Evolutionary conservation across 2,888 invertebrate species (phyloP).

Genomic region (Noctua janthina): DNA sequence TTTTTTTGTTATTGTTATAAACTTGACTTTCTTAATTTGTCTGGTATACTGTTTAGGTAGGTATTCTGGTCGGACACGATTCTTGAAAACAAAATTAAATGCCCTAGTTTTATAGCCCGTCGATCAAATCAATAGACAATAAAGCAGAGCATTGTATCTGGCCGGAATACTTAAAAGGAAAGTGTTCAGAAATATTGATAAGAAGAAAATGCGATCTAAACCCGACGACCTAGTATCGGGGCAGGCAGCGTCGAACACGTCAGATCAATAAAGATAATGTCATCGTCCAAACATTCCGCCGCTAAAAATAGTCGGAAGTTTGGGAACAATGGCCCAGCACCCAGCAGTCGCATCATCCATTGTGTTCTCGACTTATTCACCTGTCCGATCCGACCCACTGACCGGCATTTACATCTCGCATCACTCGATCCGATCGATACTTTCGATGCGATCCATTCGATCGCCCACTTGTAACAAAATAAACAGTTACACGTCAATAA

Average conservation of each 20-base stretch:
- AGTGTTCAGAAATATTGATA: slow-evolving; percentile 59
- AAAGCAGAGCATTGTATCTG: slow-evolving; percentile 16
- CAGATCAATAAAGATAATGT: slow-evolving; percentile 78
- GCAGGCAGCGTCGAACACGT: slow-evolving; percentile 74
- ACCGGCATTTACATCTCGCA: slow-evolving; percentile 76
- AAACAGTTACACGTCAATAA: slow-evolving; percentile 76
- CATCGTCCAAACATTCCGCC: slow-evolving; percentile 66
- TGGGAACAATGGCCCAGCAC: slow-evolving; percentile 72
- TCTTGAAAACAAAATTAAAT: background rate
- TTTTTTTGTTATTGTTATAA: slow-evolving; percentile 9
- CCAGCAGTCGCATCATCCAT: slow-evolving; percentile 70
- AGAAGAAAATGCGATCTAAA: slow-evolving; percentile 51
- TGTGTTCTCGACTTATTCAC: slow-evolving; percentile 76
- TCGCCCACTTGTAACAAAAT: slow-evolving; percentile 75
- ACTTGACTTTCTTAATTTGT: slow-evolving; percentile 28
- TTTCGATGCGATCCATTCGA: slow-evolving; percentile 77
- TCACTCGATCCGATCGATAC: slow-evolving; percentile 75
- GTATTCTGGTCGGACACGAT: slow-evolving; percentile 10
- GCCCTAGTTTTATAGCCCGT: background rate
- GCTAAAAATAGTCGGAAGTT: slow-evolving; percentile 70
- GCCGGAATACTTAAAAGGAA: slow-evolving; percentile 50
- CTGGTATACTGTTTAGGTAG: background rate
- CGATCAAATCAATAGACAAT: slow-evolving; percentile 24
- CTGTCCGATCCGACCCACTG: slow-evolving; percentile 81
- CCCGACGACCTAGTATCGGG: slow-evolving; percentile 57